Conservation (phyloP, 2,113 vertebrate species). For the Ceuthmochares aereus region DNA sequence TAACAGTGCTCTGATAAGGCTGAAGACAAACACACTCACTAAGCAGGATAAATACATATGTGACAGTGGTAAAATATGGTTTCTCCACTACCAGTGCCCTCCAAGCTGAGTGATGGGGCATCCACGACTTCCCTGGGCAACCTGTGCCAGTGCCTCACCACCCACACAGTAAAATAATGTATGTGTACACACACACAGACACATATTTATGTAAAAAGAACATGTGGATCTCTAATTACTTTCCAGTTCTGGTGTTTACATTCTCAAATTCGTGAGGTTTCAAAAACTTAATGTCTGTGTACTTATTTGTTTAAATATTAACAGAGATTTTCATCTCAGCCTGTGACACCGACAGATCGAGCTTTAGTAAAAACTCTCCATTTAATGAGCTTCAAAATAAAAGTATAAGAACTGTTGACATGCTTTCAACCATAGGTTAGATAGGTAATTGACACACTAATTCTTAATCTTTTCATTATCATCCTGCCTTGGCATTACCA, state of each 20-base stretch:
- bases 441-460: not conserved
- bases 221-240: not conserved
- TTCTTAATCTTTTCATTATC: not conserved
- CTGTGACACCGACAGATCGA: not conserved
- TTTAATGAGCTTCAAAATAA: slow-evolving; percentile 42
- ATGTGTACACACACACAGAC: fast-evolving
- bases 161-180: too few relatives aligned
- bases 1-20: not conserved
- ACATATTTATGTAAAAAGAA: not conserved
- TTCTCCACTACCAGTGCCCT: not conserved
- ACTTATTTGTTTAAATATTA: slow-evolving; percentile 39
- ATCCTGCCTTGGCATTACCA: not conserved
- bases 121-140: too few relatives aligned
- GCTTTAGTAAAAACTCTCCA: slow-evolving; percentile 1
- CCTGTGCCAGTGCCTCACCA: too few relatives aligned
- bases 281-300: not conserved
- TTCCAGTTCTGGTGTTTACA: not conserved
- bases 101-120: not conserved
- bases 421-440: not conserved
- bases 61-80: not conserved
- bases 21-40: not conserved
- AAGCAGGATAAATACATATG: not conserved
- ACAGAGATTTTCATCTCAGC: not conserved
- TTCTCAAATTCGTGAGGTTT: not conserved
- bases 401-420: not conserved